Conservation (phyloP, 2,888 invertebrate species). For the Machimus atricapillus region DNA sequence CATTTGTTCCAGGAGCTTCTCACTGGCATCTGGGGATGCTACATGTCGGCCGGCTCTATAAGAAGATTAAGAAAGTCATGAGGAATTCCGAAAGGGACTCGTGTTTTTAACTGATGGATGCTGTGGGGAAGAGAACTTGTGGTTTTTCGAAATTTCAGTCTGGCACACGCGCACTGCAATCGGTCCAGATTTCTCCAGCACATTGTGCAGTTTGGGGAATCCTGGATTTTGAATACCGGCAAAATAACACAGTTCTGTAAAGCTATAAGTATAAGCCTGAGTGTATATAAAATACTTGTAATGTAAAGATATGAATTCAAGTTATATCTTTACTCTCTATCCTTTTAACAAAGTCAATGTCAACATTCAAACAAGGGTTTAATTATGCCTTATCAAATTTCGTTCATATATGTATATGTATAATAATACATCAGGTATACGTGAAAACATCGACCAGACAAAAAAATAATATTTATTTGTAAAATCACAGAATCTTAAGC, state of each 20-base stretch:
- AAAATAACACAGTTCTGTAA: background rate
- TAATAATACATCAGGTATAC: too few relatives aligned
- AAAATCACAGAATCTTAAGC: too few relatives aligned
- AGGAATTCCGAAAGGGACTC: background rate
- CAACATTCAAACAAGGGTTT: too few relatives aligned
- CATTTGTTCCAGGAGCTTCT: background rate
- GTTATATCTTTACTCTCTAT: too few relatives aligned
- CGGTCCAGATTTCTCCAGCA: background rate
- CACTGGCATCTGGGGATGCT: background rate
- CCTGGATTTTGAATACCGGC: background rate
- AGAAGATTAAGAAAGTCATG: slow-evolving; percentile 10
- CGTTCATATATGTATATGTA: too few relatives aligned
- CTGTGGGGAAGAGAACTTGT: background rate
- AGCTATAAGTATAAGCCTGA: background rate
- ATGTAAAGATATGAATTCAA: too few relatives aligned
- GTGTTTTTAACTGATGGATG: background rate
- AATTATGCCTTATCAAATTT: too few relatives aligned
- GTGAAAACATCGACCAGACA: too few relatives aligned
- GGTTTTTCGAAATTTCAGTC: background rate
- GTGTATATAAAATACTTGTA: too few relatives aligned
- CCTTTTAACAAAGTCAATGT: too few relatives aligned
- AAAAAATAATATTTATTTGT: too few relatives aligned
- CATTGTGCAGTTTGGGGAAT: background rate
- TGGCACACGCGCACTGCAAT: background rate
- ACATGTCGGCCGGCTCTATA: background rate